Percentiles rank a stretch among this genome's conserved stretches.
phyloP scores from a whole-genome alignment of 2,113 vertebrate genomes.

The Gallinago media region DNA sequence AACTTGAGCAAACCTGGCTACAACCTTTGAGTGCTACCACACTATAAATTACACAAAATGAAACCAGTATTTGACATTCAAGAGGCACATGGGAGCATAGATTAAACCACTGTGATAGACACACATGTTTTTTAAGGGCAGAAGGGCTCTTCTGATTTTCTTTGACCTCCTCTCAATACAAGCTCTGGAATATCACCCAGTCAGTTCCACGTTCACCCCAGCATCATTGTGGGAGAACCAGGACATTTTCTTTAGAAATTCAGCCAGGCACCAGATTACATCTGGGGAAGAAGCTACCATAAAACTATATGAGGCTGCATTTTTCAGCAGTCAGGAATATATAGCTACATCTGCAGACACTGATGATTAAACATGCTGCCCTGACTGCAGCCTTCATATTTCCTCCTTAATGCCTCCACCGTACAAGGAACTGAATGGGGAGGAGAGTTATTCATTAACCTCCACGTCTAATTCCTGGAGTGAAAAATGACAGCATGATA shows the following conservation, averaged over 20 bases:
- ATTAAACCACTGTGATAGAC: neutral
- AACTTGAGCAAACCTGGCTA: neutral
- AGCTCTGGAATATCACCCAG: neutral
- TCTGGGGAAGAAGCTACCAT: neutral
- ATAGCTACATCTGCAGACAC: neutral
- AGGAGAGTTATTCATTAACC: neutral
- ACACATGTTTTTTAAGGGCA: neutral
- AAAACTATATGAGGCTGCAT: neutral
- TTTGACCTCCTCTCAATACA: neutral
- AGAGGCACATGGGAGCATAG: neutral
- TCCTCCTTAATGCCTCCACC: neutral
- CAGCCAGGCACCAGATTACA: neutral
- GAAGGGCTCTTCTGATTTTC: neutral
- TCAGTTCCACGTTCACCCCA: neutral
- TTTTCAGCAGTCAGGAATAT: neutral
- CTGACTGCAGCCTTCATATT: neutral
- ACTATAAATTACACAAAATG: neutral
- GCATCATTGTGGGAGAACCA: neutral
- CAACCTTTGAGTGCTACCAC: neutral
- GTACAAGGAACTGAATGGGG: neutral
- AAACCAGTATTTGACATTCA: neutral
- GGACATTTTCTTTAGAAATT: neutral
- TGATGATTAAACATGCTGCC: neutral
- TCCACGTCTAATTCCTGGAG: neutral
- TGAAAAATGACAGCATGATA: neutral